Evolutionary conservation across 2,797 vertebrate species (phyloP).

Genomic region (Gymnocypris eckloni): DNA sequence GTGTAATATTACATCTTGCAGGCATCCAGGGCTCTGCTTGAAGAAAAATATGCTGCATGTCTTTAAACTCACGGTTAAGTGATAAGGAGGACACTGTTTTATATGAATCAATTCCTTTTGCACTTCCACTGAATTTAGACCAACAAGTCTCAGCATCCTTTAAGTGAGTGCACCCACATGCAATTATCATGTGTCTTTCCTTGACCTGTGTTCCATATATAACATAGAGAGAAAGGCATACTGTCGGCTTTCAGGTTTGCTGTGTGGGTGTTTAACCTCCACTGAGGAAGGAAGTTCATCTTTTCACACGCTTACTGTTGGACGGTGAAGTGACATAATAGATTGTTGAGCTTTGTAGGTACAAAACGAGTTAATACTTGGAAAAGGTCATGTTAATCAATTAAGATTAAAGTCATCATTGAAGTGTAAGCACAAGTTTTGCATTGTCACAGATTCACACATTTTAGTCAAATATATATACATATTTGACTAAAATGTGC

Average conservation of each 20-base stretch:
- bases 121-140: neutral
- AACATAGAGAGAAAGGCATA: neutral
- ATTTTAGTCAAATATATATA: neutral
- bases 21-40: neutral
- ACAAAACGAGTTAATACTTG: neutral
- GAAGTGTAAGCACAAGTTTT: neutral
- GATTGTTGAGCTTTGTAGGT: neutral
- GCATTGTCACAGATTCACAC: neutral
- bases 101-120: neutral
- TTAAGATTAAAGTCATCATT: neutral
- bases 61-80: neutral
- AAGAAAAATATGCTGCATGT: neutral
- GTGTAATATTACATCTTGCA: conserved; percentile 5
- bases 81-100: neutral
- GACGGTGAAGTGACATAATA: neutral
- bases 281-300: neutral
- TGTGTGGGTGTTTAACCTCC: conserved; percentile 15
- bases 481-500: too few species aligned
- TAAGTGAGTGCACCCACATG: neutral
- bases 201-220: conserved; percentile 16
- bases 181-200: neutral
- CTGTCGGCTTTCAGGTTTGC: neutral
- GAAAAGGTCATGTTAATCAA: conserved; percentile 2
- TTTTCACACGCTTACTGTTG: neutral
- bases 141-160: neutral